Evolutionary conservation across 2,797 vertebrate species (phyloP), one percentile per base, ranked within the genome.

Genomic region (Neosilurus hyrtlii): DNA sequence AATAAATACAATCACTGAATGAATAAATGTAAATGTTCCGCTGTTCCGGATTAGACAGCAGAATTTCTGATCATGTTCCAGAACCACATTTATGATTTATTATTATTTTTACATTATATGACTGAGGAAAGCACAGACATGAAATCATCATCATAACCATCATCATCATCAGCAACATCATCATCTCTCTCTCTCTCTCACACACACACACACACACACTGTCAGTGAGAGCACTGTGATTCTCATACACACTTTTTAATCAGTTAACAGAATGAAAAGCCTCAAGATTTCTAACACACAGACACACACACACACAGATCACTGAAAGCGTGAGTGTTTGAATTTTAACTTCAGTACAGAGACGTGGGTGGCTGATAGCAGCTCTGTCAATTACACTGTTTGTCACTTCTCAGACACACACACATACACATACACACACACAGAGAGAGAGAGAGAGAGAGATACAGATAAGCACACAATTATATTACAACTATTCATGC

Each of bases 251-350:
- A 80, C n/a, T 71, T 81, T n/a, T 63, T 80, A 76, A 84, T 84
- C 52, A 71, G n/a, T 37, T 81, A 83, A 71, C 70, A 49, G 49
- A 85, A 68, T 82, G 81, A 82, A 83, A 79, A 49, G 49, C 76
- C 24, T 56, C 72, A 49, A 72, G 59, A 24, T 24, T 14, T 37
- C 11, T 24, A 12, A 35, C 26, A 54, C 68, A 62, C 59, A 49
- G 37, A 62, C 66, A 54, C 61, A 63, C 18, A 52, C 57, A 65
- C 43, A 52, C 43, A 77, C 24, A 24, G 12, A 82, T 74, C 81
- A 76, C 62, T 71, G 57, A 77, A 77, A 78, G 82, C 11, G 54
- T 11, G 30, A 82, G 81, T 56, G 54, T 18, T 77, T 35, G 18
- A 74, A 76, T 79, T 79, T 83, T 83, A 79, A 74, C 80, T 74